Percentiles rank a stretch among this genome's conserved stretches.
These are phyloP conservation scores for Neosilurus hyrtlii DNA, from an alignment of 2,797 vertebrate genomes.

Conservation along the genomic window DNA sequence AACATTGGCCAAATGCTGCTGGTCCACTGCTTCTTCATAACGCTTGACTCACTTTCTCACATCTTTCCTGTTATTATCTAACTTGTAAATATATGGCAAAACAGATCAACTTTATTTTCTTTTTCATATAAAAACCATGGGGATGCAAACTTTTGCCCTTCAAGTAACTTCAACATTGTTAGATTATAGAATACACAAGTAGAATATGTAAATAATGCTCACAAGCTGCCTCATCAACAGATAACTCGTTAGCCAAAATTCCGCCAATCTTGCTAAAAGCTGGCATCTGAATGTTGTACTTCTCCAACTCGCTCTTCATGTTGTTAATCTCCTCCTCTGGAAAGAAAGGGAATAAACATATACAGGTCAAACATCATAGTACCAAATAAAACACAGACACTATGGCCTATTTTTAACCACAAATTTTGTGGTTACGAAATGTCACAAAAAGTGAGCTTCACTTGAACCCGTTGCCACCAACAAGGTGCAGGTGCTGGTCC, in stretches of 20 bases:
- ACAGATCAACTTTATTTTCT: neutral
- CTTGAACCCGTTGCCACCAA: neutral
- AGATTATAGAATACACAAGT: neutral
- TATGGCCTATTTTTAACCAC: neutral
- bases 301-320: slow-evolving; percentile 96
- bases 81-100: neutral
- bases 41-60: too few relatives aligned
- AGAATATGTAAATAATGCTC: slow-evolving; percentile 61
- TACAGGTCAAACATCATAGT: neutral
- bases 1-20: neutral
- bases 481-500: neutral
- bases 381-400: neutral
- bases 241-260: slow-evolving; percentile 95
- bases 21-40: neutral
- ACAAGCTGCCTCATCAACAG: slow-evolving; percentile 96
- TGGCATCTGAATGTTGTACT: slow-evolving; percentile 99
- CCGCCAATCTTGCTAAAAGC: slow-evolving; percentile 98
- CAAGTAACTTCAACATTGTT: neutral
- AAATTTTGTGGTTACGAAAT: neutral
- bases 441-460: neutral
- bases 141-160: neutral
- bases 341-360: slow-evolving; percentile 29
- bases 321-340: slow-evolving; percentile 98
- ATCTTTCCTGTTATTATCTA: neutral
- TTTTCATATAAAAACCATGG: neutral